Percentiles rank a stretch among this genome's conserved stretches.
Evolutionary conservation across 2,797 vertebrate species (phyloP).

Genomic region (Phoeniculus purpureus): DNA sequence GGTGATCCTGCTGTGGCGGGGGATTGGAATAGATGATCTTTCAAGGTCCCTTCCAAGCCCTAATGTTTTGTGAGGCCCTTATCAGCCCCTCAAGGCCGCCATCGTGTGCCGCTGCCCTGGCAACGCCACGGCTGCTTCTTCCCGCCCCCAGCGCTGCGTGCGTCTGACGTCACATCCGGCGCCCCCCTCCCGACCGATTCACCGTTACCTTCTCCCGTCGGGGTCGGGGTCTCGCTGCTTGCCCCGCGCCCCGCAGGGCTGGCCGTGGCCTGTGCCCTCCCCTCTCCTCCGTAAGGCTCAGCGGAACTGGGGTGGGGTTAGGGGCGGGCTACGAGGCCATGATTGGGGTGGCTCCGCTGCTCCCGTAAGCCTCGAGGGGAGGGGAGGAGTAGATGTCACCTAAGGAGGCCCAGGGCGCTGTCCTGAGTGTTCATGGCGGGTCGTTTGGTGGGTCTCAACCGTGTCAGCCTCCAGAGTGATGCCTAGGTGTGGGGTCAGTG

Average conservation of each 20-base stretch:
- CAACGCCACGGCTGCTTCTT: no score
- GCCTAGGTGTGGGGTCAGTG: not conserved
- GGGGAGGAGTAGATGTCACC: no score
- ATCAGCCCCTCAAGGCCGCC: no score
- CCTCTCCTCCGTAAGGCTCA: not conserved
- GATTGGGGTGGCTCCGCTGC: not conserved
- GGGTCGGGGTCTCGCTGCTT: not conserved
- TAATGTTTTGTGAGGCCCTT: no score
- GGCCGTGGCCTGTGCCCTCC: no score
- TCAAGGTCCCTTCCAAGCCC: no score
- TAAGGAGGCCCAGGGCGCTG: no score
- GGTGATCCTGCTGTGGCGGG: no score
- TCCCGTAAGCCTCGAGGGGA: not conserved
- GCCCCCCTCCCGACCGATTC: accelerated
- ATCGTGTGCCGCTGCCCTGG: no score
- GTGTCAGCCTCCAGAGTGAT: not conserved
- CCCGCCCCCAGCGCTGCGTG: accelerated
- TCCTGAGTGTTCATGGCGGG: no score
- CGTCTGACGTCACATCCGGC: not conserved
- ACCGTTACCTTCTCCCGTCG: not conserved
- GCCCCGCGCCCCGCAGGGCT: no score
- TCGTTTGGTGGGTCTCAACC: not conserved
- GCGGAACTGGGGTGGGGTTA: not conserved
- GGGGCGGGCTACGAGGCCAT: not conserved
- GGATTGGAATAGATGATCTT: no score